phyloP scores from a whole-genome alignment of 2,797 vertebrate genomes.

The Ptychadena robeensis region DNA sequence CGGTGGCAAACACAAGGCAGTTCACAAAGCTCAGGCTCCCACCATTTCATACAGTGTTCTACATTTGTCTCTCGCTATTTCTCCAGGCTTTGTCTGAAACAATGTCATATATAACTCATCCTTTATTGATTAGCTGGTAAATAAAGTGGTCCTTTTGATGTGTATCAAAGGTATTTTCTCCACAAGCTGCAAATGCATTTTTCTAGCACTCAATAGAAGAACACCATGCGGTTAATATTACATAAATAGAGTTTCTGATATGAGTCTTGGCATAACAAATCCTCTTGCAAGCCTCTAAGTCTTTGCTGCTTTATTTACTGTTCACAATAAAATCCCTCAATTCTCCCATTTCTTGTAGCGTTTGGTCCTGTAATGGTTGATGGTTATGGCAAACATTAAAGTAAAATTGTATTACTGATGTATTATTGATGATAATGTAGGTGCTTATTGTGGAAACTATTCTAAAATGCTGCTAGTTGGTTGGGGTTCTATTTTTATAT shows the following conservation, averaged over 20 bases:
- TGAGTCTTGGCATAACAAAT: constrained; percentile 68
- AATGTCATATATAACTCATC: constrained; percentile 69
- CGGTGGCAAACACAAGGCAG: constrained; percentile 53
- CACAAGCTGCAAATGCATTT: constrained; percentile 69
- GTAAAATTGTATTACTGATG: background rate
- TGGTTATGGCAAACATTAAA: background rate
- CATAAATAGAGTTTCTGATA: constrained; percentile 71
- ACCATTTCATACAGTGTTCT: constrained; percentile 65
- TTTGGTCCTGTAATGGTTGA: background rate
- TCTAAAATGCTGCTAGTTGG: no score
- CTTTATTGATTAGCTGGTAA: constrained; percentile 72
- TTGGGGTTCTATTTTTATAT: no score
- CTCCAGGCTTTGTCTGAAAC: constrained; percentile 71
- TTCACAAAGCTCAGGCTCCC: constrained; percentile 46
- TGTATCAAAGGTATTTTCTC: constrained; percentile 69
- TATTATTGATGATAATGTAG: background rate
- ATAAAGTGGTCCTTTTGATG: constrained; percentile 71
- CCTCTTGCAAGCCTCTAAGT: constrained; percentile 30
- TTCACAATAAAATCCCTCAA: background rate
- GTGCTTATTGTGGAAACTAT: no score
- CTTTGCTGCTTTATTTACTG: background rate
- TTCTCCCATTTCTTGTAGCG: background rate
- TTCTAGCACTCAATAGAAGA: constrained; percentile 65
- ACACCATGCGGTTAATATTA: constrained; percentile 69
- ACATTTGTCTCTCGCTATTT: constrained; percentile 71